A percentile compares a stretch with the other conserved stretches of the same genome.
Evolutionary conservation across 1,140 invertebrate species (phyloP).

Genomic region (Holotrichia oblita): DNA sequence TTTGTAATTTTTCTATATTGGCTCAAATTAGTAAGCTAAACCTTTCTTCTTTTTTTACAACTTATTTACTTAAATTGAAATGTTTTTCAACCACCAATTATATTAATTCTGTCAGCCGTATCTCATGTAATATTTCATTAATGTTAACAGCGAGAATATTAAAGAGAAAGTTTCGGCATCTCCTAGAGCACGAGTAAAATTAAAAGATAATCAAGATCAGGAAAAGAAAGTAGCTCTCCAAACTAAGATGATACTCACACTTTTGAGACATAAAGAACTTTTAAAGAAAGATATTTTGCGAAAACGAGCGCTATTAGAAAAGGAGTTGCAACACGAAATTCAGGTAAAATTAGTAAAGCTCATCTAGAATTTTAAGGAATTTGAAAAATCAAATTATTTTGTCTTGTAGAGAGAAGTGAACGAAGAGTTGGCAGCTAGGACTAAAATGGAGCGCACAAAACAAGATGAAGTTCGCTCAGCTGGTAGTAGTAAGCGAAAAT

Average conservation of each 20-base stretch:
- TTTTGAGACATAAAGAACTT: conserved; percentile 88
- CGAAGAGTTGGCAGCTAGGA: conserved; percentile 71
- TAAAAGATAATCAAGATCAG: conserved; percentile 62
- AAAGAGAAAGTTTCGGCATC: conserved; percentile 55
- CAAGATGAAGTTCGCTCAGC: conserved; percentile 72
- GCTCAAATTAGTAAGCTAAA: too few species aligned
- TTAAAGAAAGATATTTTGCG: conserved; percentile 94
- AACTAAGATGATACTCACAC: conserved; percentile 71
- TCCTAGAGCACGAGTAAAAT: conserved; percentile 52
- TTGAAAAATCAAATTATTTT: not conserved
- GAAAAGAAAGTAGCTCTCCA: conserved; percentile 65
- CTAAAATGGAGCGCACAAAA: conserved; percentile 74
- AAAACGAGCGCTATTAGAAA: conserved; percentile 88
- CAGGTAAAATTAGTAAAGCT: conserved; percentile 66
- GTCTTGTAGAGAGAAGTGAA: conserved; percentile 73
- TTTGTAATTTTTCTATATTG: too few species aligned
- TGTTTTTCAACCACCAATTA: too few species aligned
- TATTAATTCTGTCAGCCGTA: not conserved
- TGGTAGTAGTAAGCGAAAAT: conserved; percentile 68
- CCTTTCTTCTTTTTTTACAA: too few species aligned
- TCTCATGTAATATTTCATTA: not conserved
- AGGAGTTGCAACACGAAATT: conserved; percentile 90
- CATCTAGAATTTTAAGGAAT: not conserved
- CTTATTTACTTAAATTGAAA: too few species aligned
- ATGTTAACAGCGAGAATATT: conserved; percentile 19